A percentile compares a stretch with the other conserved stretches of the same genome.
Conservation (phyloP, 2,888 invertebrate genomes). For the Galerucella calmariensis region DNA sequence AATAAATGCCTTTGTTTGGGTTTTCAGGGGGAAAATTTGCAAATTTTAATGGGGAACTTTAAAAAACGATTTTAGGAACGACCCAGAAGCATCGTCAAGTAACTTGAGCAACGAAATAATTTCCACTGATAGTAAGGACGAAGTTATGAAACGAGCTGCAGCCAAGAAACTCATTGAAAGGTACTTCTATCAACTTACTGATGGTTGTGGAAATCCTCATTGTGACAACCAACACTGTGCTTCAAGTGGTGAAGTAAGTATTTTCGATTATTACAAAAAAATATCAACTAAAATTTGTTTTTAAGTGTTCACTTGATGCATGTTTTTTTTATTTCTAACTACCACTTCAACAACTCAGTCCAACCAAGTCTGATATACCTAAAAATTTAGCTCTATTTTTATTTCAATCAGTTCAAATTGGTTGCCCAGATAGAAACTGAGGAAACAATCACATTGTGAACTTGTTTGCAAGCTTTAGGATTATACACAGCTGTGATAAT, state of each 20-base stretch:
- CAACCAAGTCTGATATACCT: no score
- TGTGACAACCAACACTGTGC: constrained; percentile 91
- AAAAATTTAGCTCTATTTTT: no score
- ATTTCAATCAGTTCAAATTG: no score
- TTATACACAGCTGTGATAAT: no score
- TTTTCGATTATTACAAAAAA: neutral
- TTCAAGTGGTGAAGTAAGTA: constrained; percentile 83
- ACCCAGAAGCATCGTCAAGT: constrained; percentile 64
- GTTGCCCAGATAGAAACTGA: no score
- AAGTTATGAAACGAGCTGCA: constrained; percentile 79
- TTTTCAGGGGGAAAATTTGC: constrained; percentile 7
- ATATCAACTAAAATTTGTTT: neutral
- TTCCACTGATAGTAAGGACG: constrained; percentile 63
- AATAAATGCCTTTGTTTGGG: constrained; percentile 35
- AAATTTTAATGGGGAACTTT: constrained; percentile 15
- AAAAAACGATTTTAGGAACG: constrained; percentile 54
- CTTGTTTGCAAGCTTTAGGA: no score
- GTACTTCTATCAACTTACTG: constrained; percentile 91
- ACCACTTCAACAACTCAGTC: no score
- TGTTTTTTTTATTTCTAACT: no score
- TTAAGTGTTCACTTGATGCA: no score
- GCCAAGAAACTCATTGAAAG: constrained; percentile 90
- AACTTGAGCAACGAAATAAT: constrained; percentile 50
- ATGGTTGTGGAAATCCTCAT: constrained; percentile 90
- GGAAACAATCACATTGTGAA: no score